phyloP scores from a whole-genome alignment of 2,113 vertebrate species.

The Dasyurus viverrinus region DNA sequence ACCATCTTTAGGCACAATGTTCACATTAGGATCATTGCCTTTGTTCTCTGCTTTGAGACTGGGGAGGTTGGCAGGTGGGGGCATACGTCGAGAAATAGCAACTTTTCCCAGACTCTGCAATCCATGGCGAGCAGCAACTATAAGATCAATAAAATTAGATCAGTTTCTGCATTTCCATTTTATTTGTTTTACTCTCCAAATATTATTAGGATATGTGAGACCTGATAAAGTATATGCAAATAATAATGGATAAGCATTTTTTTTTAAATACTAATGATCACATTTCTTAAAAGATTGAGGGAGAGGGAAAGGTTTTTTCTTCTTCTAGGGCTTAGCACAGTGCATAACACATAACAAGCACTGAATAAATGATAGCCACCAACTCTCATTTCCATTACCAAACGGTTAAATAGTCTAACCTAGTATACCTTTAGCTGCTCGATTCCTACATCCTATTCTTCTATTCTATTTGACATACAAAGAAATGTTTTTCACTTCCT shows the following conservation, averaged over 20 bases:
- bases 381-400: not conserved
- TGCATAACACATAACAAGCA: not conserved
- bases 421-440: not conserved
- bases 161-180: slow-evolving; percentile 58
- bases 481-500: not conserved
- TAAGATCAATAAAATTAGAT: slow-evolving; percentile 69
- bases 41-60: slow-evolving; percentile 99
- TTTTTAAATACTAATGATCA: not conserved
- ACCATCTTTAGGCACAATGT: slow-evolving; percentile 98
- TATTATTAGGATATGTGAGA: not conserved
- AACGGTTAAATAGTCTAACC: not conserved
- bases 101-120: slow-evolving; percentile 99
- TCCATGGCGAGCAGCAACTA: slow-evolving; percentile 98
- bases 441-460: not conserved
- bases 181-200: slow-evolving; percentile 47
- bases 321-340: not conserved
- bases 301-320: not conserved
- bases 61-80: slow-evolving; percentile 97
- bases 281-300: not conserved
- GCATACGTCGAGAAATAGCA: slow-evolving; percentile 97
- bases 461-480: not conserved
- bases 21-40: slow-evolving; percentile 99
- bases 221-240: not conserved
- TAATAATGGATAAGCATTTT: not conserved
- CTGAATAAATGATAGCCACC: not conserved